Evolutionary conservation across 1,140 invertebrate species (phyloP), one percentile per base, ranked within the genome.

Genomic region (Euwallacea fornicatus): DNA sequence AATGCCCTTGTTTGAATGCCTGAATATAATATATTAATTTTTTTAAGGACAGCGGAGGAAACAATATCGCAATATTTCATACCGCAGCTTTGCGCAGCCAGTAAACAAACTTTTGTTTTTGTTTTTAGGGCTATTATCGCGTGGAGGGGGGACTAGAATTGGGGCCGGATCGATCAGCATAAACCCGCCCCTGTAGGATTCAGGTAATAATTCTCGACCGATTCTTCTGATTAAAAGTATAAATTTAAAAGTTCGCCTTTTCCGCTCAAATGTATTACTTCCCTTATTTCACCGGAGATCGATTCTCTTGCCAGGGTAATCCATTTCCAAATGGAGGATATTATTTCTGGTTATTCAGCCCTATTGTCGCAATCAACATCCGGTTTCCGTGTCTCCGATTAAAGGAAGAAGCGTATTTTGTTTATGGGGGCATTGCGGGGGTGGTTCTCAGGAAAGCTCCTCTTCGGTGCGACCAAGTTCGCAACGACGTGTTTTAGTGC

Each of bases 321-420:
- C 72, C 70, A 62, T 74, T 77, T 71, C 33, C n/a, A 50, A 65
- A 59, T 55, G 33, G 70, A 70, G 74, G 76, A 76, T 78, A 78
- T 78, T 74, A 77, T 77, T 78, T 78, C 71, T 75, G 60, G 73
- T 71, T 75, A 75, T 78, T 77, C 71, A 70, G 63, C 68, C 73
- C 75, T 62, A 78, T 79, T 79, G 78, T 78, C 76, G 77, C 77
- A 80, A 80, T 79, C 79, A 79, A 79, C 79, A 80, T 80, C 79
- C 79, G 79, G 76, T 77, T 77, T 78, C 9, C 21, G 9, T 50
- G 47, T 65, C 47, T 79, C 76, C 78, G 75, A 76, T 78, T 75
- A 33, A 33, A 33, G 21, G 21, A 33, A 33, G 21, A 33, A 33
- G 21, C 4, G 21, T 33, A 33, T 33, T 33, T 33, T 33, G 21